phyloP scores from a whole-genome alignment of 2,888 invertebrate species.

The Poecilobothrus nobilitatus region DNA sequence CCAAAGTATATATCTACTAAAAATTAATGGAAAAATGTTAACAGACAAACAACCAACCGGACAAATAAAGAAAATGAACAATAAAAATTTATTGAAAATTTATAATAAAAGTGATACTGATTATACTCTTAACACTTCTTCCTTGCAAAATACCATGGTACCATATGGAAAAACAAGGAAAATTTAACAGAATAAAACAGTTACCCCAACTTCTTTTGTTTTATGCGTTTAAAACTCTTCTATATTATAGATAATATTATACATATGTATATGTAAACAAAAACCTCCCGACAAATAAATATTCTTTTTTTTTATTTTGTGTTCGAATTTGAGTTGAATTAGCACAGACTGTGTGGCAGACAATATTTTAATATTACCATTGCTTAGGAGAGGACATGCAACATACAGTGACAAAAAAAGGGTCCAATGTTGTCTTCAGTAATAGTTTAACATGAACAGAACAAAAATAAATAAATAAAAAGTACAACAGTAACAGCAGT shows the following conservation, averaged over 20 bases:
- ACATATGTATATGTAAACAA: too few relatives aligned
- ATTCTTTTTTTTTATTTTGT: background rate
- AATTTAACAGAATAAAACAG: background rate
- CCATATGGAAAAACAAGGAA: background rate
- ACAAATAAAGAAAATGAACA: too few relatives aligned
- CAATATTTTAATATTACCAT: background rate
- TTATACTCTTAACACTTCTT: too few relatives aligned
- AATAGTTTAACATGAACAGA: too few relatives aligned
- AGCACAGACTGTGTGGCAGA: conserved; percentile 1
- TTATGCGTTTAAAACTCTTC: background rate
- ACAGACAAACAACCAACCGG: too few relatives aligned
- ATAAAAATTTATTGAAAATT: too few relatives aligned
- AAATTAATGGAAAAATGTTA: too few relatives aligned
- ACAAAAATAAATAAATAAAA: background rate
- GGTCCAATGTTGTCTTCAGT: background rate
- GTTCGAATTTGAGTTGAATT: background rate
- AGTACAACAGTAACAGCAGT: background rate
- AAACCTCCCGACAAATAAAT: too few relatives aligned
- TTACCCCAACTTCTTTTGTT: background rate
- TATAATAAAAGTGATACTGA: too few relatives aligned
- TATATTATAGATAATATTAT: too few relatives aligned
- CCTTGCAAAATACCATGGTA: background rate
- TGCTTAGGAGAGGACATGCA: background rate
- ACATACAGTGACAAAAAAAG: background rate
- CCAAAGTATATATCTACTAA: too few relatives aligned